Evolutionary conservation across 37 sponge, comb jelly and placozoan species (phyloP), one percentile per base, ranked within the genome.

Genomic region (Chondrosia reniformis): DNA sequence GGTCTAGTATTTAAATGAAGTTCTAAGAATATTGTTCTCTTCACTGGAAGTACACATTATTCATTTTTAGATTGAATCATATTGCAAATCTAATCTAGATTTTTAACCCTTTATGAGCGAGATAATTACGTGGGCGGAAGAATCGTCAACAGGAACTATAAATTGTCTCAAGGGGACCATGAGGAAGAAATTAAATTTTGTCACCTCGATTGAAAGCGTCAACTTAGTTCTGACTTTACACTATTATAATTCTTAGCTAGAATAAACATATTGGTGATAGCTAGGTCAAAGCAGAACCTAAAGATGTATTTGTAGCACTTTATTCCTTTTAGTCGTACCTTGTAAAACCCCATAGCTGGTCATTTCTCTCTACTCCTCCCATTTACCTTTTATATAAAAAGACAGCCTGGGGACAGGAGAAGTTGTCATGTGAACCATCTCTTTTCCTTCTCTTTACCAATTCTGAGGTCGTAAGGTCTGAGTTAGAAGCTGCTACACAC

Each of bases 241-340:
- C n/a, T n/a, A n/a, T n/a, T n/a, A n/a, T n/a, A n/a, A 56, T 6
- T 3, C 8, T 6, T 56, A 2, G 27, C 2, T 28, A 56, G 58
- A 8, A 56, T 56, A 56, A 28, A 56, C 25, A 28, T 6, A 6
- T 6, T 56, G 27, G 58, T 6, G 58, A 56, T 56, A 27, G 58
- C n/a, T 2, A 73, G 44, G 61, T 59, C 61, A 6, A 59, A 5
- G n/a, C 61, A 59, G n/a, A 30, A 59, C 61, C 61, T 30, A 13
- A 59, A 59, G 22, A 59, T 6, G 61, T 59, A 59, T 13, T 59
- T 59, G 30, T 30, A 59, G 30, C 61, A 59, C 61, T 59, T 59
- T 30, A 7, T 59, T 6, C 30, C 8, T 19, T 25, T 59, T 13
- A 25, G n/a, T 13, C 61, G 30, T 59, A 30, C 4, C 7, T 25